Conservation (phyloP, 2,888 invertebrate genomes). For the Melitaea athalia region DNA sequence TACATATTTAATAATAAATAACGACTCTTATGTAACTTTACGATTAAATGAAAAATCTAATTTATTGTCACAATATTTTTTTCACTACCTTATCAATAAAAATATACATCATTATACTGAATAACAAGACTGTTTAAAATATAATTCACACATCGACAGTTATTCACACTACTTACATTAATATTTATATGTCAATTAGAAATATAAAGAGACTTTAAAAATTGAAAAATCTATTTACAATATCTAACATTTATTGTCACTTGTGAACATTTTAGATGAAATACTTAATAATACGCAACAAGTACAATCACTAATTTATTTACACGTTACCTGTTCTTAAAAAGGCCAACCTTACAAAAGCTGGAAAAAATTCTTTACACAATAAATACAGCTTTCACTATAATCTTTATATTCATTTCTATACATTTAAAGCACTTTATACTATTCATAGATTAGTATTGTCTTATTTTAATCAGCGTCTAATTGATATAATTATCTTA, state of each 20-base stretch:
- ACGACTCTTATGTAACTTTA: neutral
- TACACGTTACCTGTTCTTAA: slow-evolving; percentile 46
- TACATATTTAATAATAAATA: neutral
- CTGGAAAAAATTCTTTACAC: slow-evolving; percentile 52
- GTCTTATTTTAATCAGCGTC: slow-evolving; percentile 62
- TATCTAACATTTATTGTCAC: slow-evolving; percentile 78
- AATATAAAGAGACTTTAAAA: slow-evolving; percentile 70
- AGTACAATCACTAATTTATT: slow-evolving; percentile 46
- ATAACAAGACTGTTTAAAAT: neutral
- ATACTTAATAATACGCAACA: slow-evolving; percentile 49
- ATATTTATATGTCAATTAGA: slow-evolving; percentile 49
- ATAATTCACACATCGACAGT: neutral
- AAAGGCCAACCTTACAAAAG: slow-evolving; percentile 47
- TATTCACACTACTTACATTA: neutral
- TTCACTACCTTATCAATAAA: neutral
- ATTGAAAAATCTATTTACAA: slow-evolving; percentile 59
- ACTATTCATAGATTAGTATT: slow-evolving; percentile 59
- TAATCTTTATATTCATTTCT: slow-evolving; percentile 47
- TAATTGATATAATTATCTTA: slow-evolving; percentile 45
- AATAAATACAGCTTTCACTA: slow-evolving; percentile 54
- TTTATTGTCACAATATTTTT: slow-evolving; percentile 34
- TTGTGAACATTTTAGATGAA: slow-evolving; percentile 72
- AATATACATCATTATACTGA: neutral
- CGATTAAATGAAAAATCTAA: slow-evolving; percentile 14
- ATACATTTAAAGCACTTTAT: slow-evolving; percentile 69